phyloP scores from a whole-genome alignment of 2,888 invertebrate species.

The Pseudococcus viburni region DNA sequence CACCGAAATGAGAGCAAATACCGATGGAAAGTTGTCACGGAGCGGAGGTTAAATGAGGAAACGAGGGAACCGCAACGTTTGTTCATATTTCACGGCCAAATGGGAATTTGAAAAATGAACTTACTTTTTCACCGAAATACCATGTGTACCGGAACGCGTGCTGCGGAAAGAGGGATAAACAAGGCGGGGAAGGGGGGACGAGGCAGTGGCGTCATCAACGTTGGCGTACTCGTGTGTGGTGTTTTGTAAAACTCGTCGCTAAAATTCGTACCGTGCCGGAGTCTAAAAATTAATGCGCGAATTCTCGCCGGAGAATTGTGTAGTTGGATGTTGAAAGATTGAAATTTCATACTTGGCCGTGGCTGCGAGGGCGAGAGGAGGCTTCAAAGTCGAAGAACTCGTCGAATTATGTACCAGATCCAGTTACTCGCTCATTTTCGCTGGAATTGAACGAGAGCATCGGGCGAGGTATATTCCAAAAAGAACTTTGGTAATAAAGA shows the following conservation, averaged over 20 bases:
- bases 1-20: neutral
- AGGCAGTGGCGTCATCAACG: neutral
- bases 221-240: neutral
- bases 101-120: slow-evolving; percentile 58
- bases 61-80: neutral
- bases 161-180: neutral
- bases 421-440: too few relatives aligned
- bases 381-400: neutral
- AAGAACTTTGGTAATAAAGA: too few relatives aligned
- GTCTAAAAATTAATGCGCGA: neutral
- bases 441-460: too few relatives aligned
- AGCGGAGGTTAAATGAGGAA: neutral
- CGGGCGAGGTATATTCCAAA: too few relatives aligned
- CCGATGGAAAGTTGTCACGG: slow-evolving; percentile 17
- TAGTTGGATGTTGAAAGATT: neutral
- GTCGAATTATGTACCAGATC: too few relatives aligned
- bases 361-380: too few relatives aligned
- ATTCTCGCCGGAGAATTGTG: slow-evolving; percentile 24
- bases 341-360: slow-evolving; percentile 14
- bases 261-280: neutral
- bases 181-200: neutral
- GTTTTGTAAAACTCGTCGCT: neutral
- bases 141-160: neutral
- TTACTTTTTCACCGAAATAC: slow-evolving; percentile 41
- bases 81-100: slow-evolving; percentile 56